Percentiles rank a stretch among this genome's conserved stretches.
These are phyloP conservation scores for Cephus nigrinus DNA, from an alignment of 2,888 invertebrate species.

Conservation along the genomic window DNA sequence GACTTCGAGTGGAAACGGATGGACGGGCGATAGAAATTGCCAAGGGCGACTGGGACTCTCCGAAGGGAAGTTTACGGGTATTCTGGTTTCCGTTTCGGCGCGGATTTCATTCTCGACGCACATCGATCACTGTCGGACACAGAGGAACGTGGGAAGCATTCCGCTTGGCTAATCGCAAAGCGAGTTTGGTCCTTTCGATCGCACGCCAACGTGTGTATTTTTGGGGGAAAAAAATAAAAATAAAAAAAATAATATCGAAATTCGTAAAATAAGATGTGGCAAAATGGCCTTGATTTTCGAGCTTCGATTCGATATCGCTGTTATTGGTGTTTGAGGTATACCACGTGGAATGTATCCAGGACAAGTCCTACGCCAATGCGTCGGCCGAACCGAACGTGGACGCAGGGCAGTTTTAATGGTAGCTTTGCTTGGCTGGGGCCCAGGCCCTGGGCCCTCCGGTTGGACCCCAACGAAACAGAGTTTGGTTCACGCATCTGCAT, in stretches of 20 bases:
- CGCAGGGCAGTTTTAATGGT: conserved; percentile 50
- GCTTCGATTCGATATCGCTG: too few species aligned
- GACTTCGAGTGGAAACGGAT: too few species aligned
- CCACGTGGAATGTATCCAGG: neutral
- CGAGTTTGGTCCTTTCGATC: neutral
- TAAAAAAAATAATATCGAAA: neutral
- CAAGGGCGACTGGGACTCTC: too few species aligned
- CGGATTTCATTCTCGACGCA: neutral
- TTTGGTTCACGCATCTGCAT: conserved; percentile 53
- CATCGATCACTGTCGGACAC: neutral
- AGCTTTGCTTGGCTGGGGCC: conserved; percentile 25
- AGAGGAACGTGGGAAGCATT: neutral
- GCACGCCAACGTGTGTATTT: neutral
- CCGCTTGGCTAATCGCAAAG: neutral
- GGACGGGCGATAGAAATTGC: too few species aligned
- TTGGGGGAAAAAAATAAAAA: neutral
- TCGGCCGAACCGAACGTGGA: conserved; percentile 23
- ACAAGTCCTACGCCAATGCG: conserved; percentile 43
- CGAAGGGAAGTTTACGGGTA: neutral
- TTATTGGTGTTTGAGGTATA: neutral
- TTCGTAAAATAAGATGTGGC: too few species aligned
- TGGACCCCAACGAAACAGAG: conserved; percentile 24
- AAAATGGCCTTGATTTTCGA: too few species aligned
- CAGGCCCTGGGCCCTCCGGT: conserved; percentile 27
- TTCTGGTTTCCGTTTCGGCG: neutral